Evolutionary conservation across 2,797 vertebrate species (phyloP), one percentile per base, ranked within the genome.

Genomic region (Parauchenoglanis punctatus): DNA sequence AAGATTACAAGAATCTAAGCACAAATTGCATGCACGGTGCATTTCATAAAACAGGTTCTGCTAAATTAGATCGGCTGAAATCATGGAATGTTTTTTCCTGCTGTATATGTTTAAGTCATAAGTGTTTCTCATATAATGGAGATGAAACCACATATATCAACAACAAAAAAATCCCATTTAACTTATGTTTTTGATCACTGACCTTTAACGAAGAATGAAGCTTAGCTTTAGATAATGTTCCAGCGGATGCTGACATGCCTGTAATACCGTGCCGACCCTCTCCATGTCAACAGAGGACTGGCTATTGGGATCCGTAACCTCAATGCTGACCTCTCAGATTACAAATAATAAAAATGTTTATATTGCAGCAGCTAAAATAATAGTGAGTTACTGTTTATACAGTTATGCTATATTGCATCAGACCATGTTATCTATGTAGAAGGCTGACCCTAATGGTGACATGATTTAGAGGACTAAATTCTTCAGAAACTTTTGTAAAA

Each of bases 221-320:
- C 44, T 72, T 40, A 68, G 52, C 65, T 59, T 81, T 61, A 73
- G 49, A 49, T 75, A 44, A 83, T 65, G 68, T 54, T 76, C 91
- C 87, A 91, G 92, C 88, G 90, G 91, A 92, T 85, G 83, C 87
- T 88, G 88, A 92, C 89, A 90, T 92, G 87, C 89, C 70, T 15
- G n/a, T n/a, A 46, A 20, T 73, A 90, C 88, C 86, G 85, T 81
- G 88, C 90, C 87, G 88, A 85, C 86, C 75, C 92, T 94, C 91
- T 90, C 93, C 93, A 94, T 92, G 93, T 94, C 93, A 93, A 94
- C 93, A 20, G 58, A 84, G 88, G 67, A 83, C 81, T 75, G 80
- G 82, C 56, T 46, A 85, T 85, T 88, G 86, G 86, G 90, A 90
- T 89, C 85, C 70, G 85, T 90, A 87, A 88, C 81, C 87, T 83